Evolutionary conservation across 1,140 invertebrate genomes (phyloP), one percentile per base, ranked within the genome.

Genomic region (Drosophila busckii): DNA sequence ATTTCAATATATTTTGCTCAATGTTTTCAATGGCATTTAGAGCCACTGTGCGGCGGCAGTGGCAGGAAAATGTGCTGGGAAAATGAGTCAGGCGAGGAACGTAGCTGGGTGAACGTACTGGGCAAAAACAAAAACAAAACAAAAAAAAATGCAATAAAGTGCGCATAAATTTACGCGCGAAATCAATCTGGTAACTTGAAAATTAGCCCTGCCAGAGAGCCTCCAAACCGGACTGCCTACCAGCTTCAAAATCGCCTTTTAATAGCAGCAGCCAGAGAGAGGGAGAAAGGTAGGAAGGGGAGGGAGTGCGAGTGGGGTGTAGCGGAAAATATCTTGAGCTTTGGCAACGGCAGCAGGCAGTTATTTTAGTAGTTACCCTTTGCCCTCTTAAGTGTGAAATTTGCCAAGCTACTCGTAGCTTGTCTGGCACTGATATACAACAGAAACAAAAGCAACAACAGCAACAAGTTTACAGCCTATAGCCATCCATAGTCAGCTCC

Each of bases 131-230:
- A n/a, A n/a, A n/a, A n/a, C n/a, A n/a, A n/a, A n/a, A n/a, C n/a
- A n/a, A n/a, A 42, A 23, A 80, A 80, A 60, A 52, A 62, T 68
- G 73, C 73, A 60, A 70, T 64, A 80, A 80, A 80, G 63, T 73
- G 66, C 73, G 73, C 73, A 73, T 68, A 78, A 78, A 80, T 68
- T 73, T 78, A 80, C 68, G 68, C 73, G 73, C 63, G 55, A 78
- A 78, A 78, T 80, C 73, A 73, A 78, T 78, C 68, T 78, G 54
- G 41, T 64, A 49, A 46, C 42, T 80, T 58, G 58, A 42, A 71
- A 71, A 80, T 71, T 70, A 68, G 40, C 58, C 35, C 31, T 54
- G 35, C 44, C 38, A 25, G 8, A 13, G 7, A 28, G 22, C 40
- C 9, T 15, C 44, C 8, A 28, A 41, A 16, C 2, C 8, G 8